Percentiles rank a stretch among this genome's conserved stretches.
Conservation (phyloP, 2,113 vertebrate species). For the Sinocyclocheilus maitianheensis region DNA sequence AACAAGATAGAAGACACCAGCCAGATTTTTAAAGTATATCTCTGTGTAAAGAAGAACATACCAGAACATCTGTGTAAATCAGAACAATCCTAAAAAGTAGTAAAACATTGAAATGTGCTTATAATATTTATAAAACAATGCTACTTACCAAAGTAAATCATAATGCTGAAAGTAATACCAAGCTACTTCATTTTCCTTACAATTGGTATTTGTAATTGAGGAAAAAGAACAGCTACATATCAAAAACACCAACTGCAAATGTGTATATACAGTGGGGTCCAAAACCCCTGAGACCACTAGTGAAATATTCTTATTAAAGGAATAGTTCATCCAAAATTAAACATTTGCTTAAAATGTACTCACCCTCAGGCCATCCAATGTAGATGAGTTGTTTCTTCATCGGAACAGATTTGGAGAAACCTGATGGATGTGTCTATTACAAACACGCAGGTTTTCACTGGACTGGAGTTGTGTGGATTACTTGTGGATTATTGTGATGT, state of each 20-base stretch:
- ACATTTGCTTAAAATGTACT: too few relatives aligned
- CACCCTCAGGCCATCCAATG: too few relatives aligned
- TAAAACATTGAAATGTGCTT: background rate
- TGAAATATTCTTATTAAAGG: background rate
- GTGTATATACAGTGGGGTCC: background rate
- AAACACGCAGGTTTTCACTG: too few relatives aligned
- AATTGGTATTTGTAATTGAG: background rate
- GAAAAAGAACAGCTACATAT: background rate
- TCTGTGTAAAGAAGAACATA: background rate
- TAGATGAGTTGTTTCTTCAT: too few relatives aligned
- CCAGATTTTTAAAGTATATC: background rate
- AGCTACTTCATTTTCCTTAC: background rate
- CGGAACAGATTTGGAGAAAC: too few relatives aligned
- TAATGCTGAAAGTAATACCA: conserved; percentile 9
- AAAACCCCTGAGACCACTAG: background rate
- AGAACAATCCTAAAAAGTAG: background rate
- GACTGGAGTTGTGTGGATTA: too few relatives aligned
- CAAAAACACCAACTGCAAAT: background rate
- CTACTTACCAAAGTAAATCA: background rate
- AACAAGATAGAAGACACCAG: background rate
- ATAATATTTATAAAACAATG: background rate
- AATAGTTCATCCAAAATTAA: too few relatives aligned
- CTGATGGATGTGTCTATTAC: too few relatives aligned
- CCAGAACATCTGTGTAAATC: background rate
- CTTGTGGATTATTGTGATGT: too few relatives aligned